Evolutionary conservation across 2,888 invertebrate genomes (phyloP), one percentile per base, ranked within the genome.

Genomic region (Tetheella fluctuosa): DNA sequence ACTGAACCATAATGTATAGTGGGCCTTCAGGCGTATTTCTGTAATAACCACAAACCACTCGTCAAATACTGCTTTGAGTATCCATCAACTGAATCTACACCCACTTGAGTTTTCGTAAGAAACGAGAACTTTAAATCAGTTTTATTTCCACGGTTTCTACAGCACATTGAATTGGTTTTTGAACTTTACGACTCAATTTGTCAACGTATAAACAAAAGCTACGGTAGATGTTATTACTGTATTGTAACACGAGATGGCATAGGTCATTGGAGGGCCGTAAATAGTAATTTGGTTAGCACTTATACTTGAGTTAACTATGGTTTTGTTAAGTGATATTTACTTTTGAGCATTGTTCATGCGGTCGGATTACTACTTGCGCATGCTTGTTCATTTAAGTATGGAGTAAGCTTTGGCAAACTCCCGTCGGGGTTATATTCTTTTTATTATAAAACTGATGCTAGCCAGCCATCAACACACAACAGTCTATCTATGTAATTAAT

Each of bases 261-360:
- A 74, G 81, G 77, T 80, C 80, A 81, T 78, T 80, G 74, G 76
- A 80, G 71, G 69, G 63, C 73, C 79, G 75, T 84, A 84, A 85
- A 86, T 80, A 80, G 74, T 72, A 79, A 82, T 83, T 78, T 69
- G 78, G 71, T 65, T 73, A 70, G 57, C 68, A 63, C 62, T 65
- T 58, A 20, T 28, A 39, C 42, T 52, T n/a, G 17, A 57, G 53
- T 57, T 52, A 53, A 56, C 53, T 57, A 73, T 63, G 67, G 63
- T 68, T 30, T 58, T 52, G 30, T 69, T 69, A 63, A 69, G 64
- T 72, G 64, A 71, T 68, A 72, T 74, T 74, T 71, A 70, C 67
- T 70, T 63, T 64, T 64, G 64, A 68, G 64, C 63, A 70, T 73
- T 71, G 73, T 71, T 73, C 61, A 28, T 56, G 25, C 15, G 48